Conservation (phyloP, 2,888 invertebrate genomes). For the Ptilodon capucinus region DNA sequence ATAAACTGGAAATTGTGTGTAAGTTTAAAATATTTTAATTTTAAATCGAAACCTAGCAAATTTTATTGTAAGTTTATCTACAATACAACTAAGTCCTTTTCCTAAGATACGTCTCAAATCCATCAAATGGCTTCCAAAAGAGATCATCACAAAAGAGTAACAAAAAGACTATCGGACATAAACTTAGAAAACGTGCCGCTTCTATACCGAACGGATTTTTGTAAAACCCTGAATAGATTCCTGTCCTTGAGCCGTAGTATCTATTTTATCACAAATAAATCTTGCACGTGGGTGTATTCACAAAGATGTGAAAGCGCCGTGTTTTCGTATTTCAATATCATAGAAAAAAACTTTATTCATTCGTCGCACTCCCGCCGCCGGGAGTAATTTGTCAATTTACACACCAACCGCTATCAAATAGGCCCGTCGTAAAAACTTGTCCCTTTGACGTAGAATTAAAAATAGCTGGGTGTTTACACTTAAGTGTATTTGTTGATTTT, state of each 20-base stretch:
- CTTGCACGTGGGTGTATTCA: neutral
- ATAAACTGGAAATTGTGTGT: no score
- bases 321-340: neutral
- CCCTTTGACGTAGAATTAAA: constrained; percentile 35
- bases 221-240: neutral
- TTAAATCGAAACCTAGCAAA: no score
- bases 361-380: neutral
- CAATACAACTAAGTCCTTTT: no score
- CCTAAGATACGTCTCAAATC: no score
- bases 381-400: constrained; percentile 16
- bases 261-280: neutral
- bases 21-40: no score
- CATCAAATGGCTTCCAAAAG: neutral
- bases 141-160: neutral
- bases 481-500: constrained; percentile 8
- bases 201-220: neutral
- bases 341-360: neutral
- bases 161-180: neutral
- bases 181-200: neutral
- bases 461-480: constrained; percentile 18
- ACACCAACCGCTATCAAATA: constrained; percentile 14
- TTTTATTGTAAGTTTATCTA: no score
- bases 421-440: constrained; percentile 32
- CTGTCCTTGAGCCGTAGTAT: neutral
- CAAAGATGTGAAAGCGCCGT: neutral